Conservation (phyloP, 2,113 vertebrate species). For the Platysteira castanea region DNA sequence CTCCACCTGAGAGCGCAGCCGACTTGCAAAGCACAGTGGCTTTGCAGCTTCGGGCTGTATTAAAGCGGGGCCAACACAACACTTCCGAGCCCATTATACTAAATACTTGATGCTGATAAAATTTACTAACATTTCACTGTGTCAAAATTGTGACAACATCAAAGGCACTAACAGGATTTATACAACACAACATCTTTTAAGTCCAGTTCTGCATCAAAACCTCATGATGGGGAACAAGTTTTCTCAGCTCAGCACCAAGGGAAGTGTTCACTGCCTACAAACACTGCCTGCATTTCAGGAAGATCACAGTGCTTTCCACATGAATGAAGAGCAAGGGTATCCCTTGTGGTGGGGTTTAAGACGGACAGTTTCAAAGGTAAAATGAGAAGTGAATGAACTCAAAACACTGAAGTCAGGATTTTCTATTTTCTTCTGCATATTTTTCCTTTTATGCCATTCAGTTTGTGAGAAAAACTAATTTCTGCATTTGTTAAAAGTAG, state of each 20-base stretch:
- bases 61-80: not conserved
- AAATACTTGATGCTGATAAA: not conserved
- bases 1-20: rapidly evolving
- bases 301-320: not conserved
- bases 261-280: not conserved
- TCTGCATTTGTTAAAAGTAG: not conserved
- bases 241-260: not conserved
- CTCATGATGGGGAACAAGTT: not conserved
- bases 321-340: not conserved
- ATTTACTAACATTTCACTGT: not conserved
- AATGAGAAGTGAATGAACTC: not conserved
- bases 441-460: not conserved
- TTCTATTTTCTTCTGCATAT: not conserved
- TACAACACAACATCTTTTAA: not conserved
- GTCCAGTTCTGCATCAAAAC: not conserved
- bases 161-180: not conserved
- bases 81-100: not conserved
- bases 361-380: not conserved
- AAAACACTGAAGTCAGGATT: not conserved
- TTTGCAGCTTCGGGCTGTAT: not conserved
- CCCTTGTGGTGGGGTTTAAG: not conserved
- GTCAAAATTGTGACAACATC: not conserved
- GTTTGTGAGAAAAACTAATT: not conserved
- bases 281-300: not conserved
- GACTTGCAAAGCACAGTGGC: rapidly evolving